Base-by-base conservation (phyloP, 2,113 vertebrate genomes). In the Xenopus borealis region DNA sequence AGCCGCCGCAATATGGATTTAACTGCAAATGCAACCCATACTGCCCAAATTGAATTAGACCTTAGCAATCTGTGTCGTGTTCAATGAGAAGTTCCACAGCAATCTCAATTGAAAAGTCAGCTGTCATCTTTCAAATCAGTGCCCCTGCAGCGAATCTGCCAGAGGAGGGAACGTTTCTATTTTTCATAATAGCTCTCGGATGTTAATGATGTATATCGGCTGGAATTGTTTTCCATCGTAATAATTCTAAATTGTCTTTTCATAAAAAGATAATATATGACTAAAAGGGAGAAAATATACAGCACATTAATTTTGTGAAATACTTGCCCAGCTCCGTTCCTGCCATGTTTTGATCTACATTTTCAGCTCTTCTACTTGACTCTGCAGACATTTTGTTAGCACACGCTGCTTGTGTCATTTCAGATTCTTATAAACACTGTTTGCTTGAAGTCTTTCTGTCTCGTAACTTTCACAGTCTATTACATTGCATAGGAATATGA, bases 161-260 rank as follows among this genome's bases (percentile, higher is more conserved):
- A 75, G 67, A 75, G 66, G 66, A 69, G 61, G 58, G 66, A 75
- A 75, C 73, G 62, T 75, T 58, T 75, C 73, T 75, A 75, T 75
- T 75, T 75, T 75, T 75, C 73, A 75, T 75, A 75, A 75, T 75
- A 75, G 73, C 73, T 75, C 73, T 75, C 61, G 66, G 73, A 75
- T 75, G 73, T 75, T 75, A 75, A 75, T 75, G 73, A 75, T 75
- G 73, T 75, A 75, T 75, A 75, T 75, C 73, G 73, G 73, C 73
- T 75, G 66, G 73, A 75, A 75, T 75, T 75, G 73, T 75, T 75
- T 75, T 75, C 73, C 73, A 75, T 75, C 65, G 58, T 69, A 75
- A 75, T 75, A 75, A 75, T 75, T 75, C 66, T 69, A 75, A 75
- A 75, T 75, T 75, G 66, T 75, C 73, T 75, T 75, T 75, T 75